phyloP scores from a whole-genome alignment of 2,888 invertebrate species.

The Brachypterus glaber region DNA sequence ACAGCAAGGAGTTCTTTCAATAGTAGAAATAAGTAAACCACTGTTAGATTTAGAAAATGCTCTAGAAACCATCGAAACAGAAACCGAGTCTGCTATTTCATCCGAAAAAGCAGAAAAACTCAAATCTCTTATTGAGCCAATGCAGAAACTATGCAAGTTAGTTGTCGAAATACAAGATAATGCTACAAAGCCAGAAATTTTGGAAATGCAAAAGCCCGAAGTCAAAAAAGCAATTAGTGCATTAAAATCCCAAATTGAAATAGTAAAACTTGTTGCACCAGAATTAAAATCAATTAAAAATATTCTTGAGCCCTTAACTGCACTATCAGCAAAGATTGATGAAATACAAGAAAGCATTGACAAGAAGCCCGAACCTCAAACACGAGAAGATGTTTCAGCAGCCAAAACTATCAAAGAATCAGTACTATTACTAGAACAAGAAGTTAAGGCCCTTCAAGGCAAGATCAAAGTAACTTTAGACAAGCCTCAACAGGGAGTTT shows the following conservation, averaged over 20 bases:
- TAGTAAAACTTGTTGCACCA: constrained; percentile 13
- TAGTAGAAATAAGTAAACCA: not conserved
- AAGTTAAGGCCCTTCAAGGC: not conserved
- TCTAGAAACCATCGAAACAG: too few relatives aligned
- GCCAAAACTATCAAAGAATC: not conserved
- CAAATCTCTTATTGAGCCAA: constrained; percentile 3
- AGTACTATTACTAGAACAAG: not conserved
- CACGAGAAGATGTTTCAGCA: not conserved
- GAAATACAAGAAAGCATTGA: constrained; percentile 17
- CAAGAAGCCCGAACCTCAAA: not conserved
- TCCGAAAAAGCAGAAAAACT: constrained; percentile 4
- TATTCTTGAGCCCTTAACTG: constrained; percentile 21
- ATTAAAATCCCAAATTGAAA: constrained; percentile 17
- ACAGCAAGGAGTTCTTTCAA: not conserved
- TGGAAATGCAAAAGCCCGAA: constrained; percentile 16
- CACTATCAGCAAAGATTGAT: constrained; percentile 22
- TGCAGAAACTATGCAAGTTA: constrained; percentile 19
- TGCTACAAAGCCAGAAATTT: constrained; percentile 21
- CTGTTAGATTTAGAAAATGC: not conserved
- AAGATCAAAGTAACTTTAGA: too few relatives aligned
- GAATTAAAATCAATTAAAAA: constrained; percentile 5
- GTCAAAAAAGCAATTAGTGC: constrained; percentile 16
- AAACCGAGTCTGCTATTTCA: constrained; percentile 2
- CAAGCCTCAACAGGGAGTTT: constrained; percentile 10
- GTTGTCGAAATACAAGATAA: constrained; percentile 18